Base-by-base conservation (phyloP, 2,888 invertebrate genomes). In the Cybosia mesomella region DNA sequence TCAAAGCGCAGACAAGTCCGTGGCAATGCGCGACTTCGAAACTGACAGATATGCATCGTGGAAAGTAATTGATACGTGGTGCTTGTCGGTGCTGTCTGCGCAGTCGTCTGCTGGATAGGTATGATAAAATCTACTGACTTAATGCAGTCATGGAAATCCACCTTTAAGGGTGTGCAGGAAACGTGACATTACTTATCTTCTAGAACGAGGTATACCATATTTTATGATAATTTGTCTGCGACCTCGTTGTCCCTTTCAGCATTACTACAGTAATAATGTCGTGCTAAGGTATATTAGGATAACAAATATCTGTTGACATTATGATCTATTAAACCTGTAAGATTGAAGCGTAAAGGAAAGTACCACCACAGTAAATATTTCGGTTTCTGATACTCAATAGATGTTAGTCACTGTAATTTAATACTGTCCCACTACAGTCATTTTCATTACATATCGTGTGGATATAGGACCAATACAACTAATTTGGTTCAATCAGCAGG, bases 311-410 rank as follows among this genome's bases (percentile, higher is more conserved):
- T 43, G 18, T 18, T 18, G 49, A 49, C 8, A 49, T 49, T 49
- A 49, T 49, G 49, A 15, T 5, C 49, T 49, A 49, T 49, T 49
- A 49, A 49, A 49, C n/a, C n/a, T 49, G 49, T 49, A 49, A 49
- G 8, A 49, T 49, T n/a, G n/a, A 49, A 49, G n/a, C 49, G 49
- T 49, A n/a, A 49, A 49, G n/a, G n/a, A n/a, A 49, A 49, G 49
- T n/a, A 49, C 8, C 49, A 49, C n/a, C n/a, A 49, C 49, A 49
- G 49, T 49, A 43, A 43, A 43, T 43, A 49, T 49, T 49, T n/a
- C 49, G 49, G n/a, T 49, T 49, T n/a, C 2, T 49, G 49, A n/a
- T 49, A 49, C 49, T 49, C 18, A 7, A 3, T 18, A 18, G 18
- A 18, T 43, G 7, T 43, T 43, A 18, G 43, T 43, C 36, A 36